A percentile compares a stretch with the other conserved stretches of the same genome.
These are phyloP conservation scores for Microplitis demolitor DNA, from an alignment of 1,140 invertebrate species.

Conservation along the genomic window DNA sequence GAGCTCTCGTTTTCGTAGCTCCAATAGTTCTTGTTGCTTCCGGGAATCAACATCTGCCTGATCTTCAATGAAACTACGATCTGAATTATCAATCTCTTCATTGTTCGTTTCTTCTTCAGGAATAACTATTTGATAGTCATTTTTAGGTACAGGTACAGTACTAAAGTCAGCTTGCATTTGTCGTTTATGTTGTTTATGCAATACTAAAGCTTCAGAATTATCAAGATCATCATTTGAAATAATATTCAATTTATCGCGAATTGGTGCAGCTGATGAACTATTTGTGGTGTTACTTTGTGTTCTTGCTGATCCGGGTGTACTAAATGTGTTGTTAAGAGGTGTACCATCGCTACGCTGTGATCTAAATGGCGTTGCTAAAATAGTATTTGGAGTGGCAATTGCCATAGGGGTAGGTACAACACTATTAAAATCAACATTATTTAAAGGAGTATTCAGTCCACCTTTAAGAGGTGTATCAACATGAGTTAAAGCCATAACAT, in stretches of 20 bases:
- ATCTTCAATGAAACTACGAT: constrained; percentile 70
- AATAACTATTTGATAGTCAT: constrained; percentile 98
- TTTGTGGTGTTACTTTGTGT: constrained; percentile 45
- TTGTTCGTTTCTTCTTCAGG: constrained; percentile 81
- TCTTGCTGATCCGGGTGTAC: constrained; percentile 50
- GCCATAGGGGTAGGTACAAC: constrained; percentile 75
- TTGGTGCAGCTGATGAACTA: constrained; percentile 64
- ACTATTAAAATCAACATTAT: constrained; percentile 86
- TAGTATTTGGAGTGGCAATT: constrained; percentile 91
- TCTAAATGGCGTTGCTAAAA: constrained; percentile 91
- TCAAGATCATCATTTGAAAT: constrained; percentile 85
- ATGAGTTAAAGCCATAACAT: constrained; percentile 96
- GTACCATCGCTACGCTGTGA: constrained; percentile 60
- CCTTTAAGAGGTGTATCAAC: constrained; percentile 97
- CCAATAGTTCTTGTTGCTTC: constrained; percentile 66
- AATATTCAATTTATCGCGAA: constrained; percentile 94
- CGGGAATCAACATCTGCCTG: constrained; percentile 89
- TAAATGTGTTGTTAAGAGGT: constrained; percentile 51
- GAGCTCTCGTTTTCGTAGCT: constrained; percentile 72
- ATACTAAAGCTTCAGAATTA: constrained; percentile 69
- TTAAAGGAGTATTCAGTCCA: constrained; percentile 91
- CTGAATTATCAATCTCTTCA: constrained; percentile 54
- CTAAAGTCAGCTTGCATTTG: constrained; percentile 78
- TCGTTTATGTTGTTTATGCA: constrained; percentile 75
- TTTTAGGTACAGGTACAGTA: constrained; percentile 85